Evolutionary conservation across 1,140 invertebrate genomes (phyloP), one percentile per base, ranked within the genome.

Genomic region (Macrocentrus cingulum): DNA sequence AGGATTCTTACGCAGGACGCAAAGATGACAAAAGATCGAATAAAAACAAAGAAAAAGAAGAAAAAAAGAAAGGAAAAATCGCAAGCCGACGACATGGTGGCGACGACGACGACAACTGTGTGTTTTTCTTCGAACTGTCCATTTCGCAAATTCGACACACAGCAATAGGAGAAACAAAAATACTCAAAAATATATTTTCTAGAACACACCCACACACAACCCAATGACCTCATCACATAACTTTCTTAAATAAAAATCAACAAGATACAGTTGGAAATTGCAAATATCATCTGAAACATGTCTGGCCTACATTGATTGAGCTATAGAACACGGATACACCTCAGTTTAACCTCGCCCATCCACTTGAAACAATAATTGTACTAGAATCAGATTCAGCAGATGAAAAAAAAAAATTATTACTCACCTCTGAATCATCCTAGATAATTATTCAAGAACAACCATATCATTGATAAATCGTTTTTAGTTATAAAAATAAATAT

Each of bases 51-150:
- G 19, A 20, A 32, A 18, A 15, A 41, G 13, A 18, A 22, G 42
- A 29, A 20, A 60, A 52, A 54, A 51, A 48, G 60, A 44, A 58
- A 54, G 45, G 56, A 62, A 8, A 34, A 59, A 32, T 29, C 29
- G 36, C n/a, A n/a, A n/a, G 36, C 8, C 36, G n/a, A n/a, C 36
- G 36, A 39, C 36, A 39, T 15, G 3, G 8, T 39, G 36, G 36
- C 36, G 36, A 39, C 36, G 13, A 11, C 6, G 11, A 34, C 29
- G 29, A n/a, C n/a, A n/a, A n/a, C n/a, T 9, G 25, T 9, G 25
- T 29, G 4, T 29, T 39, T 11, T 11, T 11, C 36, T 13, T 13
- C 36, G 36, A 11, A 39, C 15, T 39, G 7, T 39, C 36, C 36
- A 39, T 39, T 11, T 15, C 36, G 13, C 8, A 39, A n/a, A 15